Base-by-base conservation (phyloP, 2,888 invertebrate genomes). In the Noctua comes region DNA sequence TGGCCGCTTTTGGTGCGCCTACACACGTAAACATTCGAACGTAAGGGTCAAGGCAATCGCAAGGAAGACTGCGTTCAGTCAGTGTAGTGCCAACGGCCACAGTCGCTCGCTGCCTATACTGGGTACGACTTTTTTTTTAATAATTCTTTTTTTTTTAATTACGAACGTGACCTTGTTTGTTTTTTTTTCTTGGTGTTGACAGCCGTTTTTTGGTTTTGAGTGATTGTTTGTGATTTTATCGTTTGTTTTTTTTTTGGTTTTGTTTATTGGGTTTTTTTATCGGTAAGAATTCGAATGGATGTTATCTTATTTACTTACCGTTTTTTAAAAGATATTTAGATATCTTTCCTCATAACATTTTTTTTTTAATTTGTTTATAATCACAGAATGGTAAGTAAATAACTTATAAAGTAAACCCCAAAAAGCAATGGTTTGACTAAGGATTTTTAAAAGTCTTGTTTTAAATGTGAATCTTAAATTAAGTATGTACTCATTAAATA, bases 81-180 rank as follows among this genome's bases (percentile, higher is more conserved):
- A 88, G 88, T 88, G 66, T 80, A 73, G 86, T 89, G 88, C 86
- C 76, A 88, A 84, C 88, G 72, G 82, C 79, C 80, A 83, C 76
- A 77, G 71, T 75, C 71, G 79, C 72, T 76, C 48, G 89, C 87
- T 82, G 89, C 81, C 51, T 78, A 71, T 69, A 85, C 73, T 79
- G 73, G 88, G 88, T 88, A 88, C 68, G 88, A 74, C n/a, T n/a
- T 76, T 71, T 1, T 71, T 73, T 71, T 77, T 40, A 4, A 11
- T 36, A 16, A 48, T 54, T 65, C 2, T 43, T 0, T 27, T 27
- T 51, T 68, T 69, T 71, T 36, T 24, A 40, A 46, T 73, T 72
- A 68, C 74, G 70, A 51, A 48, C 65, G 77, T 57, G 77, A 76
- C 73, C 75, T 85, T 88, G 76, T 13, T 59, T 54, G 40, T 68